Evolutionary conservation across 2,888 invertebrate species (phyloP).

Genomic region (Hypomecis punctinalis): DNA sequence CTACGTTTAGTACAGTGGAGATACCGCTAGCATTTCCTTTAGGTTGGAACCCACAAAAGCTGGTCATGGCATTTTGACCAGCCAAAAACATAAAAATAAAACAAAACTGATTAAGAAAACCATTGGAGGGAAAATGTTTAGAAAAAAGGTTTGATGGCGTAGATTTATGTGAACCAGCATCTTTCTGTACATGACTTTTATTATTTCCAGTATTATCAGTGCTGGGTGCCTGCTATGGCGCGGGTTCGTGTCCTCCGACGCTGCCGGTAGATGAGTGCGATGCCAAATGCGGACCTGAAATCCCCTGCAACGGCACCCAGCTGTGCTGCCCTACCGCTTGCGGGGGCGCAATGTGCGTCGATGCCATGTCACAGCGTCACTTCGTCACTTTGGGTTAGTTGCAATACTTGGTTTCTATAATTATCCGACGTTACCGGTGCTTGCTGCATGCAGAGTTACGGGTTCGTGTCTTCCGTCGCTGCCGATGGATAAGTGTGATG

Average conservation of each 20-base stretch:
- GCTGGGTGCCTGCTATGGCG: slow-evolving; percentile 36
- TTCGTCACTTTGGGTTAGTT: slow-evolving; percentile 67
- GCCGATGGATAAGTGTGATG: slow-evolving; percentile 77
- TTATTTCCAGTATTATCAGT: slow-evolving; percentile 43
- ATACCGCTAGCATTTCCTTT: no score
- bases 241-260: slow-evolving; percentile 83
- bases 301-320: slow-evolving; percentile 66
- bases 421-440: no score
- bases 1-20: no score
- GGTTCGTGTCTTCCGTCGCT: slow-evolving; percentile 84
- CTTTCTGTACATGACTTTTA: neutral
- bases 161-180: no score
- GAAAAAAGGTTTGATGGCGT: no score
- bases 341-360: slow-evolving; percentile 78
- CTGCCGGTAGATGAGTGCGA: slow-evolving; percentile 79
- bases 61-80: no score
- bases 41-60: no score
- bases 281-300: slow-evolving; percentile 67
- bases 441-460: neutral
- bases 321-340: slow-evolving; percentile 79
- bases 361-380: slow-evolving; percentile 69
- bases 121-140: no score
- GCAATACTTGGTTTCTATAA: neutral
- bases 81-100: no score
- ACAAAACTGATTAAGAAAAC: no score